Base-by-base conservation (phyloP, 2,888 invertebrate species). In the Drosophila antonietae region DNA sequence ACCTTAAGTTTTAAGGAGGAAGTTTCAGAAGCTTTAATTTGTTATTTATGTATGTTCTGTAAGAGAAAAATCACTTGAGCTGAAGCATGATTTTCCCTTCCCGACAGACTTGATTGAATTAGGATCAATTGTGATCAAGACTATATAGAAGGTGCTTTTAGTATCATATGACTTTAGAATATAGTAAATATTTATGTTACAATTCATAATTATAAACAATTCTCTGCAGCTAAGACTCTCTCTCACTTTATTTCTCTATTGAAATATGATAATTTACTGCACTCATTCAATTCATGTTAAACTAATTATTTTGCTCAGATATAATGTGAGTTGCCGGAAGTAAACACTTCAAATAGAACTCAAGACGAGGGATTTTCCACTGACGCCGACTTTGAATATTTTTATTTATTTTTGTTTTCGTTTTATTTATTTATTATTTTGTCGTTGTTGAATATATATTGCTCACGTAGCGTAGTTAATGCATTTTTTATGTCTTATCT, bases 381-480 rank as follows among this genome's bases (percentile, higher is more conserved):
- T 51, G 65, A 78, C 57, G 59, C 35, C 28, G 68, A 59, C 66
- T 55, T 57, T 37, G 43, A 41, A 56, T 53, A 60, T 66, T 58
- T 63, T 46, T 55, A 28, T 28, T 5, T 53, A 57, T 37, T 28
- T 57, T 63, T 12, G n/a, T 49, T 49, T 49, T 31, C n/a, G 49
- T 33, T 46, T 58, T 33, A 46, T 41, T 56, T 15, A 33, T 55
- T 41, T 41, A 31, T 18, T 52, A 23, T 23, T 74, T 57, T 14
- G 15, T 56, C 53, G 10, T 47, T 51, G 57, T 63, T 77, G 1
- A 52, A 66, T 81, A 89, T 81, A 89, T 81, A 70, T 74, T 51
- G 67, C 67, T 64, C 84, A 84, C 84, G 89, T 81, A 61, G 43
- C 62, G 41, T 43, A 43, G 66, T 71, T 70, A 76, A 72, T 73